Conservation (phyloP, 1,140 invertebrate species). For the Pollicipes pollicipes region DNA sequence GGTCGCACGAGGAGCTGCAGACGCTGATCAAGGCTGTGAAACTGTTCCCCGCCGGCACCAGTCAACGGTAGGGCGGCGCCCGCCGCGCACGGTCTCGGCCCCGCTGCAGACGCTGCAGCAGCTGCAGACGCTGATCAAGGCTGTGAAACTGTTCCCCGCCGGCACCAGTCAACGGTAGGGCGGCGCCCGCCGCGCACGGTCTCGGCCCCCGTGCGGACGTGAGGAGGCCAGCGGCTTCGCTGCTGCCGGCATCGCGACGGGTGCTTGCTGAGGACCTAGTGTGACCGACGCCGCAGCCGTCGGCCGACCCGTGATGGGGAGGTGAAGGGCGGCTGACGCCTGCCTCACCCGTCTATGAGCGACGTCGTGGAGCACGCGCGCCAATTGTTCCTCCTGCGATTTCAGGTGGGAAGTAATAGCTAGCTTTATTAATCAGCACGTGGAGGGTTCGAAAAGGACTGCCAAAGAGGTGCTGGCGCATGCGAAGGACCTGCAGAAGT, state of each 20-base stretch:
- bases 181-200: slow-evolving; percentile 2
- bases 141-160: slow-evolving; percentile 87
- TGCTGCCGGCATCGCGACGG: too few species aligned
- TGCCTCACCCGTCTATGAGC: too few species aligned
- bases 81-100: slow-evolving; percentile 6
- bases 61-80: slow-evolving; percentile 40
- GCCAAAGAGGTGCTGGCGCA: slow-evolving; percentile 88
- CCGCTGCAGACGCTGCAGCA: slow-evolving; percentile 32
- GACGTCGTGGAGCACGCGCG: too few species aligned
- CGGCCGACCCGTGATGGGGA: too few species aligned
- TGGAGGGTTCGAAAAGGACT: slow-evolving; percentile 26
- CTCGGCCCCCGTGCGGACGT: slow-evolving; percentile 4
- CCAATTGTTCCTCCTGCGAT: too few species aligned
- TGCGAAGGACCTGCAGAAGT: slow-evolving; percentile 83
- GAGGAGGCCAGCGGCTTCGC: too few species aligned
- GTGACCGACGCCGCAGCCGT: too few species aligned
- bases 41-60: slow-evolving; percentile 87
- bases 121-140: slow-evolving; percentile 77
- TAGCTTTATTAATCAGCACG: slow-evolving; percentile 87
- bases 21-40: slow-evolving; percentile 89
- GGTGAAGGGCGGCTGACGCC: too few species aligned
- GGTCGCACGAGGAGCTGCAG: slow-evolving; percentile 65
- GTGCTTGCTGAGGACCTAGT: too few species aligned
- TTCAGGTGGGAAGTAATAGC: slow-evolving; percentile 81
- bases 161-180: slow-evolving; percentile 66